Evolutionary conservation across 2,888 invertebrate species (phyloP), one percentile per base, ranked within the genome.

Genomic region (Ophion slaviceki): DNA sequence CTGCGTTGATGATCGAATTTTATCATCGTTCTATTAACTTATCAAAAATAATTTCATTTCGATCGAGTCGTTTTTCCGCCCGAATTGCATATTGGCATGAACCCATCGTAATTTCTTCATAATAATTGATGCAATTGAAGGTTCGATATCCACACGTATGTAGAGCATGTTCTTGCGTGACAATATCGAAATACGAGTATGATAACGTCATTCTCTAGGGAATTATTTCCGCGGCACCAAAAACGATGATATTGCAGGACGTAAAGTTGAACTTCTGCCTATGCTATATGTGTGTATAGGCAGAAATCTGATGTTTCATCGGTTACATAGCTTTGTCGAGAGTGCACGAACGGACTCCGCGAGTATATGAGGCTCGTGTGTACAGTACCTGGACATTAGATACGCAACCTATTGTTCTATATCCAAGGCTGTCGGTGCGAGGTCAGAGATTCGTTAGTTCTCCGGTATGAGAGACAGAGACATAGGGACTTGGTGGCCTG

Each of bases 391-490:
- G 61, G 61, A 45, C 61, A 72, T 74, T 75, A 75, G 62, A 75
- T 59, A 61, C 62, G 62, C 68, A 47, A 57, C 61, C 85, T 57
- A 85, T 85, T 86, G 87, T 88, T 88, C 85, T 86, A 89, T 87
- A 88, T 88, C 86, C 85, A 87, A 86, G 81, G 85, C 87, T 88
- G 88, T 87, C 87, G 87, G 32, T 32, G 87, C 76, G 82, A 88
- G 84, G 75, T 76, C 85, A 81, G 84, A 86, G 85, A 88, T 87
- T 84, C 85, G 86, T 86, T 86, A 81, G 71, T 82, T 81, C 74
- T 76, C 36, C 24, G 47, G 61, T 14, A 72, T 53, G 62, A 66
- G 61, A 59, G 57, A 67, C 7, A 67, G 24, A 67, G 67, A 20
- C 6, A 76, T 11, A 77, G 32, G 24, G 36, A 80, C 74, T 76